Percentiles rank a stretch among this genome's conserved stretches.
Evolutionary conservation across 2,888 invertebrate genomes (phyloP).

Genomic region (Melolontha melolontha): DNA sequence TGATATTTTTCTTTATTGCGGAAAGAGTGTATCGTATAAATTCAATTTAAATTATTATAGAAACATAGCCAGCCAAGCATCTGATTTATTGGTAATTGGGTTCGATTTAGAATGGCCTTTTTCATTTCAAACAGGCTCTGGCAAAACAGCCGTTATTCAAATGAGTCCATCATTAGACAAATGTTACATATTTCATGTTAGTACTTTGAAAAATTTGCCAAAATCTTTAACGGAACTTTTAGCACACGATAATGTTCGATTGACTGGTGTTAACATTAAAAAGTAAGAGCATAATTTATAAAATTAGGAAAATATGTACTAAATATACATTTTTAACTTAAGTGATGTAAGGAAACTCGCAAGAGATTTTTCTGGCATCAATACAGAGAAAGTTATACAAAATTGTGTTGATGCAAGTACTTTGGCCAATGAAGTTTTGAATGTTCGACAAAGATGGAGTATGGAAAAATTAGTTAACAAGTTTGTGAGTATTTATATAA

Average conservation of each 20-base stretch:
- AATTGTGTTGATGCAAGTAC: slow-evolving; percentile 72
- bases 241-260: slow-evolving; percentile 69
- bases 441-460: slow-evolving; percentile 71
- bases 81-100: slow-evolving; percentile 68
- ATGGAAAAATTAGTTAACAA: slow-evolving; percentile 70
- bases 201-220: slow-evolving; percentile 69
- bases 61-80: slow-evolving; percentile 58
- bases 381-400: slow-evolving; percentile 67
- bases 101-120: slow-evolving; percentile 79
- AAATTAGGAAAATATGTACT: slow-evolving; percentile 19
- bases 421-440: slow-evolving; percentile 69
- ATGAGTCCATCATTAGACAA: slow-evolving; percentile 70
- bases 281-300: slow-evolving; percentile 66
- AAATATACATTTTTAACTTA: slow-evolving; percentile 49
- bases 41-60: slow-evolving; percentile 54
- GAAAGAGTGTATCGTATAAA: not conserved
- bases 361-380: slow-evolving; percentile 71
- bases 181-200: slow-evolving; percentile 72
- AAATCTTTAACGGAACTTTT: slow-evolving; percentile 69
- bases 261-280: slow-evolving; percentile 75
- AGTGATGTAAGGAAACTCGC: slow-evolving; percentile 74
- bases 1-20: too few relatives aligned
- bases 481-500: slow-evolving; percentile 63
- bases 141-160: slow-evolving; percentile 73
- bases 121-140: slow-evolving; percentile 70